A percentile compares a stretch with the other conserved stretches of the same genome.
phyloP scores from a whole-genome alignment of 2,888 invertebrate genomes.

The Polymixis flavicincta region DNA sequence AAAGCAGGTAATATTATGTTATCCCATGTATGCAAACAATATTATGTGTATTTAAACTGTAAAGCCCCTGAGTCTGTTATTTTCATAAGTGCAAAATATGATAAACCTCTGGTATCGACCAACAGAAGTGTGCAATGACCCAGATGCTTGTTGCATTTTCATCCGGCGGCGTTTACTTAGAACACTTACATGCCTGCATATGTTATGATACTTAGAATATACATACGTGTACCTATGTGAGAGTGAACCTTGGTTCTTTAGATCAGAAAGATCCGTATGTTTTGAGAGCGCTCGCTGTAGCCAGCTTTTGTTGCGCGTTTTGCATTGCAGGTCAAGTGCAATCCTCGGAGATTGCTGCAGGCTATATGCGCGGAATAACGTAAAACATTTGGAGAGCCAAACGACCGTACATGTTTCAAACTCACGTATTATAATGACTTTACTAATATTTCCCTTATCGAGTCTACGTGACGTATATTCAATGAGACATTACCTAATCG shows the following conservation, averaged over 20 bases:
- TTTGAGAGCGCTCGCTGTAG: slow-evolving; percentile 70
- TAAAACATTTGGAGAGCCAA: slow-evolving; percentile 69
- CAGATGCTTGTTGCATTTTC: slow-evolving; percentile 70
- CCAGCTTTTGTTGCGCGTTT: slow-evolving; percentile 81
- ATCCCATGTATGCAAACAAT: background rate
- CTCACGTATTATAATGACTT: slow-evolving; percentile 30
- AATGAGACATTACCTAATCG: slow-evolving; percentile 55
- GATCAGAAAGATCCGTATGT: slow-evolving; percentile 66
- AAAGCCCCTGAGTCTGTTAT: slow-evolving; percentile 8
- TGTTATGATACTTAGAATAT: slow-evolving; percentile 55
- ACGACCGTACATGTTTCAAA: slow-evolving; percentile 41
- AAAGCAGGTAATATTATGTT: background rate
- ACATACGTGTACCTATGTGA: slow-evolving; percentile 39
- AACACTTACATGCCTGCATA: slow-evolving; percentile 59
- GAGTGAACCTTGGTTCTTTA: slow-evolving; percentile 68
- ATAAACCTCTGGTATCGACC: slow-evolving; percentile 44
- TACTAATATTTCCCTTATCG: slow-evolving; percentile 13
- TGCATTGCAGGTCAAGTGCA: slow-evolving; percentile 85
- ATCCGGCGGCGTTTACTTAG: slow-evolving; percentile 61
- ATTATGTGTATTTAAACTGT: slow-evolving; percentile 6
- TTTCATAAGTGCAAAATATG: slow-evolving; percentile 47
- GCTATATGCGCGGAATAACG: slow-evolving; percentile 71
- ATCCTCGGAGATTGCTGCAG: slow-evolving; percentile 80
- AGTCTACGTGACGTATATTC: slow-evolving; percentile 4
- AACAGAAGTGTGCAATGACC: slow-evolving; percentile 71